A percentile compares a stretch with the other conserved stretches of the same genome.
Evolutionary conservation across 2,888 invertebrate species (phyloP).

Genomic region (Metopia argyrocephala): DNA sequence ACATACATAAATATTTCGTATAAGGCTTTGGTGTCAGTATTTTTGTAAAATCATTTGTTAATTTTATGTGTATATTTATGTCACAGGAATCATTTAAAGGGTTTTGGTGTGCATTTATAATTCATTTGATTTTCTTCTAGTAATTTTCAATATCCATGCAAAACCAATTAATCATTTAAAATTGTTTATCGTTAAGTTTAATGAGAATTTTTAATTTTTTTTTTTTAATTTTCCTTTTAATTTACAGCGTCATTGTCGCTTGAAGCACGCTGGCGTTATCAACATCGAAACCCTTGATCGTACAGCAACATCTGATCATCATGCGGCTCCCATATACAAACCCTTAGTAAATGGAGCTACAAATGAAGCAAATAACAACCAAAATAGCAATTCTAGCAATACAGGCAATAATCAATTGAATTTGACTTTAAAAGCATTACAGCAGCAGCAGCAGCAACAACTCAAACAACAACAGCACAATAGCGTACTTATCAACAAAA

Average conservation of each 20-base stretch:
- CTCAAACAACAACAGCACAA: constrained; percentile 47
- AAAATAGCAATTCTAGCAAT: constrained; percentile 42
- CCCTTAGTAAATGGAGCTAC: constrained; percentile 73
- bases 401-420: constrained; percentile 53
- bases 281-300: constrained; percentile 82
- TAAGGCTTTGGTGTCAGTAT: background rate
- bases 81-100: background rate
- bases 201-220: constrained; percentile 1
- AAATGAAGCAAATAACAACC: constrained; percentile 67
- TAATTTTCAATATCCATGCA: background rate
- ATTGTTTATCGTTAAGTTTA: background rate
- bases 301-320: constrained; percentile 65
- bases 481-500: constrained; percentile 63
- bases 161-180: background rate
- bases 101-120: background rate
- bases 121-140: background rate
- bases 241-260: constrained; percentile 86
- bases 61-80: background rate
- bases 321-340: constrained; percentile 74
- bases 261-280: constrained; percentile 88
- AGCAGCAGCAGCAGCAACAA: constrained; percentile 65
- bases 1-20: background rate
- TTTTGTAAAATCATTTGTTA: background rate
- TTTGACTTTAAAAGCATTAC: constrained; percentile 65
- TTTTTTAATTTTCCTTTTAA: constrained; percentile 29